These are phyloP conservation scores for Congeria kusceri DNA, from an alignment of 2,888 invertebrate species.

Conservation along the genomic window DNA sequence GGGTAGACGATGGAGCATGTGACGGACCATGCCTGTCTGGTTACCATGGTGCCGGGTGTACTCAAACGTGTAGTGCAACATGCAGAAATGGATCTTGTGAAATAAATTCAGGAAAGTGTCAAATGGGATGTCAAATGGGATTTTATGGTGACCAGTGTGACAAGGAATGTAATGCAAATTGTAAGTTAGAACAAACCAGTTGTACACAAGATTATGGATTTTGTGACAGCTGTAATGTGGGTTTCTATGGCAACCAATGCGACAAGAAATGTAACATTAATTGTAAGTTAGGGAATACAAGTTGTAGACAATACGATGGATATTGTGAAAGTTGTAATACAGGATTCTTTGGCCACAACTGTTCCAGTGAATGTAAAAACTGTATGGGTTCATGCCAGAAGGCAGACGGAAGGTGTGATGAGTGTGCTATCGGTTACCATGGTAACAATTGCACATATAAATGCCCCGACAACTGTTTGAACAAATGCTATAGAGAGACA, in stretches of 20 bases:
- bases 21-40: constrained; percentile 20
- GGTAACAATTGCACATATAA: constrained; percentile 22
- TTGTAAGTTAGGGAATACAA: neutral
- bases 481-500: constrained; percentile 12
- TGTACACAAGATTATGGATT: neutral
- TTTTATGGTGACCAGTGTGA: constrained; percentile 7
- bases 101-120: constrained; percentile 8
- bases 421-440: constrained; percentile 27
- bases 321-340: neutral
- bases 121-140: constrained; percentile 7
- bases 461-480: constrained; percentile 22
- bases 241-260: constrained; percentile 1
- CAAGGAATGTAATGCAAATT: constrained; percentile 2
- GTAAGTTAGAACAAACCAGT: neutral
- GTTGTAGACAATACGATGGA: too few relatives aligned
- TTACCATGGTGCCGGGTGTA: constrained; percentile 25
- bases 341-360: constrained; percentile 1
- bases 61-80: constrained; percentile 9
- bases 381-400: constrained; percentile 18
- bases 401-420: constrained; percentile 17
- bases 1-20: constrained; percentile 10
- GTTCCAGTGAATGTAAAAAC: neutral
- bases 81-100: constrained; percentile 16
- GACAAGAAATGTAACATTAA: neutral
- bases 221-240: neutral